These are phyloP conservation scores for Amblyjoppa fuscipennis DNA, from an alignment of 2,888 invertebrate genomes.

Conservation along the genomic window DNA sequence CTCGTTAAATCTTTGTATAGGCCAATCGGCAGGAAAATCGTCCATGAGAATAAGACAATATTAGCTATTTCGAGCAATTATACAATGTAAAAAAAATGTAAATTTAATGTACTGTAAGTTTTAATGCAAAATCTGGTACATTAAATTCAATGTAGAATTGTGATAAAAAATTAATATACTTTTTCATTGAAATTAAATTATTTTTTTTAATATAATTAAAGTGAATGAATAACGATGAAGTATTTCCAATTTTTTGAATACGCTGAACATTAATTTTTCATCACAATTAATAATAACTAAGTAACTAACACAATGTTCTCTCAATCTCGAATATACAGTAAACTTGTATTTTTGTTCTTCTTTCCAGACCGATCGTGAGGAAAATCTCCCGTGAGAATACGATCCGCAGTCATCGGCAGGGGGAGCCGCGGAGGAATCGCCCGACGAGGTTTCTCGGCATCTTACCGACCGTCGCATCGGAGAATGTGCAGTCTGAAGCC, in stretches of 20 bases:
- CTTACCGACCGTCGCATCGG: conserved; percentile 46
- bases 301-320: neutral
- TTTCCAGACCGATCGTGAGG: conserved; percentile 1
- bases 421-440: neutral
- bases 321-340: neutral
- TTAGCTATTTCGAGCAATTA: too few species aligned
- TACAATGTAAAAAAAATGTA: too few species aligned
- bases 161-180: too few species aligned
- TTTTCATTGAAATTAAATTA: too few species aligned
- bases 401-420: neutral
- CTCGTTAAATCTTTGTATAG: neutral
- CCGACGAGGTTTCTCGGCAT: neutral
- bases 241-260: too few species aligned
- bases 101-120: too few species aligned
- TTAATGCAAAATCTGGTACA: too few species aligned
- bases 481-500: neutral
- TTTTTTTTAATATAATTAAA: too few species aligned
- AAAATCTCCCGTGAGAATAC: conserved; percentile 29
- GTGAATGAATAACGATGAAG: too few species aligned
- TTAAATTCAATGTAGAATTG: too few species aligned
- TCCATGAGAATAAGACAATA: neutral
- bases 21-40: neutral
- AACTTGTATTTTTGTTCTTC: neutral
- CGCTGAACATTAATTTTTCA: too few species aligned
- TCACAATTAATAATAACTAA: too few species aligned